phyloP scores from a whole-genome alignment of 1,140 invertebrate genomes.

The Drosophila baimaii region DNA sequence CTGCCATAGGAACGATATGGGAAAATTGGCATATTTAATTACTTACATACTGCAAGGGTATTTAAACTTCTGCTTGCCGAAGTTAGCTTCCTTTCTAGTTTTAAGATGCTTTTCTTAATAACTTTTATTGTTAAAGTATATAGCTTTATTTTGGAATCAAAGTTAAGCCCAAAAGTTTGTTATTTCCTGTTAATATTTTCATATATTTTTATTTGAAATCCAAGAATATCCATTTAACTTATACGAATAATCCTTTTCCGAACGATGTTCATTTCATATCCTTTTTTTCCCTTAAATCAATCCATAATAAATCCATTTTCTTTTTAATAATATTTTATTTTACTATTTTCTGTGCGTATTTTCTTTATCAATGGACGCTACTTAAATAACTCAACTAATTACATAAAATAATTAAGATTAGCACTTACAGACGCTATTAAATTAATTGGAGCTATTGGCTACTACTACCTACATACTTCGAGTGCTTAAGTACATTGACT shows the following conservation, averaged over 20 bases:
- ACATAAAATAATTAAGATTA: conserved; percentile 19
- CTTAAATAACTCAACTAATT: conserved; percentile 30
- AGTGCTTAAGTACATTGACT: conserved; percentile 69
- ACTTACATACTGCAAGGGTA: too few species aligned
- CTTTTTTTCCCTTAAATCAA: background rate
- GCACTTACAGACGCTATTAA: conserved; percentile 23
- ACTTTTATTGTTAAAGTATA: background rate
- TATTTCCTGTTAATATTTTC: too few species aligned
- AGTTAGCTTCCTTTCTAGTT: too few species aligned
- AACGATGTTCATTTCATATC: background rate
- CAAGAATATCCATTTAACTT: too few species aligned
- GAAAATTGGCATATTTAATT: too few species aligned
- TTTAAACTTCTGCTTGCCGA: too few species aligned
- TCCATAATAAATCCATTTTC: background rate
- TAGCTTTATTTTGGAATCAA: background rate
- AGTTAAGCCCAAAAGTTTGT: background rate
- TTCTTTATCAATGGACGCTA: conserved; percentile 21
- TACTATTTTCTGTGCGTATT: conserved; percentile 2
- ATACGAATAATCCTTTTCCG: too few species aligned
- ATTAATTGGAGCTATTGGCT: conserved; percentile 56
- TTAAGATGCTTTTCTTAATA: background rate
- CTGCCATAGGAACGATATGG: too few species aligned
- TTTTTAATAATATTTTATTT: conserved; percentile 31
- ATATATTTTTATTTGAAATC: too few species aligned
- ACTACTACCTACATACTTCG: conserved; percentile 61